These are phyloP conservation scores for Lasioglossum baleicum DNA, from an alignment of 1,140 invertebrate genomes.

Conservation along the genomic window DNA sequence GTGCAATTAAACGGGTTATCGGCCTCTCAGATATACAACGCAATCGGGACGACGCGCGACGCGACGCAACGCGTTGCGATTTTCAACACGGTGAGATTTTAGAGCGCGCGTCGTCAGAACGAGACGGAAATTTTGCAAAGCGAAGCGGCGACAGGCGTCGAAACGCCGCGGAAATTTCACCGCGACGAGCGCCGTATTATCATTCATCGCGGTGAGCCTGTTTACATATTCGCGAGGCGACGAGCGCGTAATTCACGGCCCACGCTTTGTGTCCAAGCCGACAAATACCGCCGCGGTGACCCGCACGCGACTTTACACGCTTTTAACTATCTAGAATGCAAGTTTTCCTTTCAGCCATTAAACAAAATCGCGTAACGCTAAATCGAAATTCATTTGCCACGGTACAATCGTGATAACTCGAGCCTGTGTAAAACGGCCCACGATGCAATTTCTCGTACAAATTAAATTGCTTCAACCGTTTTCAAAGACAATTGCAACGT, in stretches of 20 bases:
- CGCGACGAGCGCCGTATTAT: constrained; percentile 1
- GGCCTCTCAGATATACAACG: constrained; percentile 25
- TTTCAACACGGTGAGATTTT: no score
- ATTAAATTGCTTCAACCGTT: no score
- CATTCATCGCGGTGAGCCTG: constrained; percentile 6
- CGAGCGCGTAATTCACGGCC: constrained; percentile 4
- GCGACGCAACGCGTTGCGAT: constrained; percentile 2
- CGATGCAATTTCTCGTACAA: no score
- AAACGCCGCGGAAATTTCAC: constrained; percentile 12
- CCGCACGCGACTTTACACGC: neutral
- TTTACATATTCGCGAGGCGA: constrained; percentile 15
- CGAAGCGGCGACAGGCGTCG: neutral
- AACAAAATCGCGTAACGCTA: no score
- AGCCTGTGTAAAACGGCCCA: no score
- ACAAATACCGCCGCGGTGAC: constrained; percentile 11
- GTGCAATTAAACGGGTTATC: constrained; percentile 44
- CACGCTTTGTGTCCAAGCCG: neutral
- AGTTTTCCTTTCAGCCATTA: no score
- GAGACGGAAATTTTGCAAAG: constrained; percentile 7
- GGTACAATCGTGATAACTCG: no score
- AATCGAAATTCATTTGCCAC: no score
- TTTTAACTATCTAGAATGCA: neutral
- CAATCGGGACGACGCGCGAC: constrained; percentile 13
- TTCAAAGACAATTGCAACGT: no score
- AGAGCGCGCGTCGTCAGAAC: no score